These are phyloP conservation scores for Liparis tanakae DNA, from an alignment of 2,797 vertebrate species.

Conservation along the genomic window DNA sequence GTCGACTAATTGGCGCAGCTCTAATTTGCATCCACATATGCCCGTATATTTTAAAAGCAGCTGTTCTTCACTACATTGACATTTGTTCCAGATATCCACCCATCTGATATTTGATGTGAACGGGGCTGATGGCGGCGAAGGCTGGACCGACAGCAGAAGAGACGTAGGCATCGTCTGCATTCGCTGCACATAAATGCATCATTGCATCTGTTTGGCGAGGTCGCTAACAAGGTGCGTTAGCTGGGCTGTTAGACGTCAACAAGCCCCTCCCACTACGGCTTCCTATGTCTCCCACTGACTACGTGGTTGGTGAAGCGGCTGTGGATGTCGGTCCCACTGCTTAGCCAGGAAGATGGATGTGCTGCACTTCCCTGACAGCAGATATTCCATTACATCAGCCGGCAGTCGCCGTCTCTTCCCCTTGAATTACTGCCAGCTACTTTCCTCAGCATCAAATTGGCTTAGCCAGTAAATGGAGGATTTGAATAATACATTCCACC, in stretches of 20 bases:
- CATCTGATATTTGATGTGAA: background rate
- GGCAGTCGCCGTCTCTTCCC: slow-evolving; percentile 69
- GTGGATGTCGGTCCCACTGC: slow-evolving; percentile 54
- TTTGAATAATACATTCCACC: slow-evolving; percentile 84
- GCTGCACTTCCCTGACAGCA: slow-evolving; percentile 73
- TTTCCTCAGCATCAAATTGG: slow-evolving; percentile 81
- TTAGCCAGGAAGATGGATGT: slow-evolving; percentile 74
- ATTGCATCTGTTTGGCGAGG: slow-evolving; percentile 22
- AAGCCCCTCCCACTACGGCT: slow-evolving; percentile 18
- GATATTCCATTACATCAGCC: slow-evolving; percentile 79
- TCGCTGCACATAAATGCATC: slow-evolving; percentile 19
- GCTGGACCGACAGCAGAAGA: slow-evolving; percentile 1
- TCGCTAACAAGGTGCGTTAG: slow-evolving; percentile 34
- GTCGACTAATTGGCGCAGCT: background rate
- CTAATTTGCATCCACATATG: background rate
- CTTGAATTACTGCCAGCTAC: slow-evolving; percentile 75
- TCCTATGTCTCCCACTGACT: slow-evolving; percentile 43
- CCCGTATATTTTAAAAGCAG: background rate
- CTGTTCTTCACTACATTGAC: background rate
- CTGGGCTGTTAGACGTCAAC: slow-evolving; percentile 40
- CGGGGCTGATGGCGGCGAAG: background rate
- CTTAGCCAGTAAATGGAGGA: slow-evolving; percentile 82
- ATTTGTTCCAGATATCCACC: background rate
- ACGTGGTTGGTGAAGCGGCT: slow-evolving; percentile 53
- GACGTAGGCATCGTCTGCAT: slow-evolving; percentile 8